Evolutionary conservation across 2,888 invertebrate genomes (phyloP).

Genomic region (Notodonta ziczac): DNA sequence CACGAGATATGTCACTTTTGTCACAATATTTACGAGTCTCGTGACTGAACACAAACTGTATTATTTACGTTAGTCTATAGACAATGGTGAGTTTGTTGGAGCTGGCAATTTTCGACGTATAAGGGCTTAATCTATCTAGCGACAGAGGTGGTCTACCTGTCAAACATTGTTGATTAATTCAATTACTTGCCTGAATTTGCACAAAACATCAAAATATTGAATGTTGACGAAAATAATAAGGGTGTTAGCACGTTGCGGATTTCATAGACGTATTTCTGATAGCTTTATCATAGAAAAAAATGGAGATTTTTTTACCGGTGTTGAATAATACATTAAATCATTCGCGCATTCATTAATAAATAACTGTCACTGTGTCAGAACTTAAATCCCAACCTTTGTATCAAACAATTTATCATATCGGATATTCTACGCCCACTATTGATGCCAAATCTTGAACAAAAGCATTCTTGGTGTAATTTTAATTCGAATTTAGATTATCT

Average conservation of each 20-base stretch:
- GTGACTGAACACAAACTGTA: conserved; percentile 43
- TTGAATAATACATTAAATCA: not conserved
- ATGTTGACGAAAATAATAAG: too few species aligned
- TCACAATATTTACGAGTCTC: conserved; percentile 43
- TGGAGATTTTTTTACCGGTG: not conserved
- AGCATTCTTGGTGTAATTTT: not conserved
- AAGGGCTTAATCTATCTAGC: conserved; percentile 58
- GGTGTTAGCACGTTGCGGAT: too few species aligned
- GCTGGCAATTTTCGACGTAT: conserved; percentile 62
- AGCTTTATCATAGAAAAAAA: not conserved
- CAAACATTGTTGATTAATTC: not conserved
- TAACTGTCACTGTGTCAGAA: not conserved
- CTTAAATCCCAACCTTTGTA: not conserved
- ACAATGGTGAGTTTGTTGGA: conserved; percentile 52
- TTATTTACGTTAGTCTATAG: conserved; percentile 49
- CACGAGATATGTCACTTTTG: conserved; percentile 48
- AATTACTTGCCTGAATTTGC: too few species aligned
- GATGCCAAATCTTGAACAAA: not conserved
- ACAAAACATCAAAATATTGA: too few species aligned
- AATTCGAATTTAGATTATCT: not conserved
- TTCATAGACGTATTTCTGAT: too few species aligned
- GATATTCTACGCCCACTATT: not conserved
- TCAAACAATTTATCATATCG: conserved; percentile 2
- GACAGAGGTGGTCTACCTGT: conserved; percentile 46
- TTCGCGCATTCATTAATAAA: not conserved